These are phyloP conservation scores for Todiramphus saurophagus DNA, from an alignment of 2,113 vertebrate genomes.

Conservation along the genomic window DNA sequence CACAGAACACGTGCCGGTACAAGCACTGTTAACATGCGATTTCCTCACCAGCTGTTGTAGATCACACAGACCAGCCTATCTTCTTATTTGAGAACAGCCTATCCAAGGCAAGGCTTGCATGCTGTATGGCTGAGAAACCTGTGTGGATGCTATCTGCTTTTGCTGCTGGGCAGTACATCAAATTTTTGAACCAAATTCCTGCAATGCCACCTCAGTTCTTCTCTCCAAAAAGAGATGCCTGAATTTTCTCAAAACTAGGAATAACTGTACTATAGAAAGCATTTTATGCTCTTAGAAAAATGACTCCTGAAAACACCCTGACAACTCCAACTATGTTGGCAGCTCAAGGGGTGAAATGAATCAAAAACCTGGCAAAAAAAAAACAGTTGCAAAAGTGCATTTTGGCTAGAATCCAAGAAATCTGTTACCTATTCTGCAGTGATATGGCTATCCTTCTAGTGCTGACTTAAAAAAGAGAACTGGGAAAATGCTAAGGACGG, in stretches of 20 bases:
- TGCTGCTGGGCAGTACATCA: background rate
- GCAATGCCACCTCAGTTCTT: background rate
- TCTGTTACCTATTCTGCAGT: constrained; percentile 58
- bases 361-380: background rate
- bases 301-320: background rate
- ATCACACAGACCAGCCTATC: background rate
- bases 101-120: background rate
- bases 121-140: background rate
- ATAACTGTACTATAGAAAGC: background rate
- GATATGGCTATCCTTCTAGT: constrained; percentile 43
- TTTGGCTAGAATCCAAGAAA: constrained; percentile 53
- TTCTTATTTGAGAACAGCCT: background rate
- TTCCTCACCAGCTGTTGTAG: background rate
- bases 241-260: background rate
- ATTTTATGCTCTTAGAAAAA: background rate
- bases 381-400: background rate
- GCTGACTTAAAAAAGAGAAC: constrained; percentile 40
- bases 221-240: background rate
- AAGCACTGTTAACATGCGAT: background rate
- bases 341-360: background rate
- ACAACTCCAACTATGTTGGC: background rate
- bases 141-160: background rate
- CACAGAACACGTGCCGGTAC: background rate
- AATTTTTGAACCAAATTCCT: background rate
- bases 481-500: constrained; percentile 24